A percentile compares a stretch with the other conserved stretches of the same genome.
phyloP scores from a whole-genome alignment of 2,888 invertebrate genomes.

The Mesorhabditis belari region DNA sequence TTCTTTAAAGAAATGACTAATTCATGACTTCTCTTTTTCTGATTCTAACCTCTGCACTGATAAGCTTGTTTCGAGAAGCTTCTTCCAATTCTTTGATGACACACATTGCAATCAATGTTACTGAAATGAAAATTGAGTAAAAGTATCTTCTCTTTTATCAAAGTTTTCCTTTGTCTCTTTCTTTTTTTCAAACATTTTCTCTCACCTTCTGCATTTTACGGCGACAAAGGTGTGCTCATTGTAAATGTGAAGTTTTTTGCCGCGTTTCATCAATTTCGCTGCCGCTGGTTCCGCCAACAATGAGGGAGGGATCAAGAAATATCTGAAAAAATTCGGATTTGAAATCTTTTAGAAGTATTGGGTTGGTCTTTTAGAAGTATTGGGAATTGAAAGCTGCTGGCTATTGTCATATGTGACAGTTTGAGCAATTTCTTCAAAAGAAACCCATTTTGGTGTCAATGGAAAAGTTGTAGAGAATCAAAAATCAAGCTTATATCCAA shows the following conservation, averaged over 20 bases:
- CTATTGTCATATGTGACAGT: no score
- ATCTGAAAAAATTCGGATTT: constrained; percentile 20
- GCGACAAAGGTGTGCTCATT: constrained; percentile 53
- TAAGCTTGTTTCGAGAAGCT: constrained; percentile 53
- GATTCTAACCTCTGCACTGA: constrained; percentile 49
- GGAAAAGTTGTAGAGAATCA: no score
- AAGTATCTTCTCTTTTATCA: neutral
- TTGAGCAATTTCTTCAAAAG: no score
- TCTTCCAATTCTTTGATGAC: constrained; percentile 40
- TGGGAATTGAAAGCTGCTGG: no score
- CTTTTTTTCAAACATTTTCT: no score
- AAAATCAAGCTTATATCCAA: no score
- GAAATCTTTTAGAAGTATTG: neutral
- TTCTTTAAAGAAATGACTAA: no score
- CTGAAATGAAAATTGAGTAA: neutral
- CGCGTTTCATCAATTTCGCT: constrained; percentile 41
- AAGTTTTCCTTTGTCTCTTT: neutral
- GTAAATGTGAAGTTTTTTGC: constrained; percentile 52
- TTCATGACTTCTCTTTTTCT: neutral
- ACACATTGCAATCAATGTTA: constrained; percentile 42
- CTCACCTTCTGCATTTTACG: constrained; percentile 49
- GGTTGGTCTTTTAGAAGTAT: neutral
- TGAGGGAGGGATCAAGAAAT: constrained; percentile 48
- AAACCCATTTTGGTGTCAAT: no score
- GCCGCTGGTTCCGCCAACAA: constrained; percentile 39